Evolutionary conservation across 2,797 vertebrate genomes (phyloP).

Genomic region (Nannoperca obscura): DNA sequence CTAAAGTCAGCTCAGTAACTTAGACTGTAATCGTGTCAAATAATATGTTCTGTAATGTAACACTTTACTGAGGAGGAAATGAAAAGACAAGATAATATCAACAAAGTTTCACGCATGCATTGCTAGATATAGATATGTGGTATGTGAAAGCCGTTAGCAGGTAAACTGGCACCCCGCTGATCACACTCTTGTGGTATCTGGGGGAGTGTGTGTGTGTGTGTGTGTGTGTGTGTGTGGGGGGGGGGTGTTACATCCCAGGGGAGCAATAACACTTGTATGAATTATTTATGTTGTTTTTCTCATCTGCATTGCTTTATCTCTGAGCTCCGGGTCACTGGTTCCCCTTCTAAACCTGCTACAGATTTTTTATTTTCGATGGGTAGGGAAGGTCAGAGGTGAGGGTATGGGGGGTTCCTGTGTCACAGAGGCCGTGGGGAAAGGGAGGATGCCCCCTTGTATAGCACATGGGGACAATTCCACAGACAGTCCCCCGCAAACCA

Average conservation of each 20-base stretch:
- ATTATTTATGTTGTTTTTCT: slow-evolving; percentile 66
- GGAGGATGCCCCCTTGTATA: slow-evolving; percentile 38
- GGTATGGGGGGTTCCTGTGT: slow-evolving; percentile 49
- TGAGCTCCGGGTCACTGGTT: slow-evolving; percentile 47
- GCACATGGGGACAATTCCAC: slow-evolving; percentile 54
- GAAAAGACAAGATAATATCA: slow-evolving; percentile 30
- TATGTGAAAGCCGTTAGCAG: slow-evolving; percentile 40
- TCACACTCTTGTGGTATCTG: slow-evolving; percentile 19
- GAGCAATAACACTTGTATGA: slow-evolving; percentile 70
- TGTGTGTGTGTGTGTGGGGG: slow-evolving; percentile 30
- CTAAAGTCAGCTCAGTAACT: slow-evolving; percentile 15
- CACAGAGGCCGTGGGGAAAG: slow-evolving; percentile 75
- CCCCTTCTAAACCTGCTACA: slow-evolving; percentile 58
- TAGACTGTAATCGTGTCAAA: neutral
- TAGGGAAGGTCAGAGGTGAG: slow-evolving; percentile 65
- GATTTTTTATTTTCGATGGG: slow-evolving; percentile 36
- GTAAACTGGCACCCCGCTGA: slow-evolving; percentile 42
- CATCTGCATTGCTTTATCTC: slow-evolving; percentile 46
- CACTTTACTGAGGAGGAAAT: slow-evolving; percentile 32
- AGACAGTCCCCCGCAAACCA: slow-evolving; percentile 36
- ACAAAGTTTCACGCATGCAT: neutral
- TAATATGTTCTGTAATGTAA: neutral
- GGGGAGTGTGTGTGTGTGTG: too few relatives aligned
- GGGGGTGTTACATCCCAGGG: slow-evolving; percentile 60
- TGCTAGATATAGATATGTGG: slow-evolving; percentile 37